These are phyloP conservation scores for Pseudopodoces humilis DNA, from an alignment of 2,113 vertebrate genomes.

Conservation along the genomic window DNA sequence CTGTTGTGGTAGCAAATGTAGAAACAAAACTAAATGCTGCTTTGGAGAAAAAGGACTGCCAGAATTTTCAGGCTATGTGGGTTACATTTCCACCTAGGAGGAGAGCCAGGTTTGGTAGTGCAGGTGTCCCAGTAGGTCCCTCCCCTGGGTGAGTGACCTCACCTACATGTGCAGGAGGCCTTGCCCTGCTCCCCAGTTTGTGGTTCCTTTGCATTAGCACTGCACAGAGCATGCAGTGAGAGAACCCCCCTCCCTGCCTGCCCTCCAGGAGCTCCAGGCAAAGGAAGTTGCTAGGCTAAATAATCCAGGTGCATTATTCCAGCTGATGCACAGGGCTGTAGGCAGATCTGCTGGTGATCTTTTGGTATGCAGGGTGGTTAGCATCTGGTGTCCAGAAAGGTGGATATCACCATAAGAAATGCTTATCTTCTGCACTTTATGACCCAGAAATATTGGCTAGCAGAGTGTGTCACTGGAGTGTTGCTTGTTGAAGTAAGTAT, in stretches of 20 bases:
- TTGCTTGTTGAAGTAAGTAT: background rate
- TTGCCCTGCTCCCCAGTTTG: background rate
- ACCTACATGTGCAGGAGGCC: fast-evolving
- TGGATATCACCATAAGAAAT: background rate
- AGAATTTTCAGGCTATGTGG: background rate
- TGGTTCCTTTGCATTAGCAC: fast-evolving
- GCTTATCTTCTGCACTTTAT: background rate
- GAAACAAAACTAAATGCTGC: background rate
- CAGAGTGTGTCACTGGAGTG: background rate
- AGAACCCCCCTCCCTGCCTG: background rate
- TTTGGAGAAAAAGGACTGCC: background rate
- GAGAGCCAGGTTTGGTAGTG: background rate
- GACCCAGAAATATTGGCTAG: background rate
- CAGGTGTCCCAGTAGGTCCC: background rate
- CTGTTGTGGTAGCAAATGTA: background rate
- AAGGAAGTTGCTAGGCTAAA: background rate
- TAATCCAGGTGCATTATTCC: background rate
- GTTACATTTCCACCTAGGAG: background rate
- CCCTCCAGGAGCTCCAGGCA: background rate
- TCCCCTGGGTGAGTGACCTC: background rate
- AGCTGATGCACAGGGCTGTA: background rate
- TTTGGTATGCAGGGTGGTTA: fast-evolving
- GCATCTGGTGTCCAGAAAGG: background rate
- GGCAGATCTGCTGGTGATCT: background rate
- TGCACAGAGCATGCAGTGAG: fast-evolving